Percentiles rank a stretch among this genome's conserved stretches.
Evolutionary conservation across 2,113 vertebrate genomes (phyloP).

Genomic region (Anguilla japonica): DNA sequence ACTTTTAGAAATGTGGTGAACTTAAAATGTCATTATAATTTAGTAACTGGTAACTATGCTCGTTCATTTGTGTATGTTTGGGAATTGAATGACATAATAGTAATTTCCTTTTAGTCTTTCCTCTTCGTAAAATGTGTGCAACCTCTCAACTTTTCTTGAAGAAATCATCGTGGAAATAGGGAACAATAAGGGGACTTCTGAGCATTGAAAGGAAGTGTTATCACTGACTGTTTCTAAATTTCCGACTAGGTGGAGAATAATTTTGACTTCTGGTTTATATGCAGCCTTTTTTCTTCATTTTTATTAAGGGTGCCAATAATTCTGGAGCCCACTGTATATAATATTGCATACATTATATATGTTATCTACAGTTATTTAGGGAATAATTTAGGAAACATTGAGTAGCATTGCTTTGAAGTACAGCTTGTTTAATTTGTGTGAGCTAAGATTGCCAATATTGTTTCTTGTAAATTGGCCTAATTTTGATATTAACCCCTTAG

Average conservation of each 20-base stretch:
- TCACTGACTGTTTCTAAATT: neutral
- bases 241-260: neutral
- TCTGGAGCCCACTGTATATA: too few species aligned
- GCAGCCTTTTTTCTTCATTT: too few species aligned
- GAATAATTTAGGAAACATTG: too few species aligned
- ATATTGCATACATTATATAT: too few species aligned
- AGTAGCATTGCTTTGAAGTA: too few species aligned
- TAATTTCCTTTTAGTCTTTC: neutral
- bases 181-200: neutral
- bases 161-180: neutral
- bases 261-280: neutral
- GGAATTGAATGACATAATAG: neutral
- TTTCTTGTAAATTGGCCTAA: too few species aligned
- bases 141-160: neutral
- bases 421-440: too few species aligned
- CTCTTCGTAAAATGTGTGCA: neutral
- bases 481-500: too few species aligned
- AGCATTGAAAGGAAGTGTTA: neutral
- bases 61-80: neutral
- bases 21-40: neutral
- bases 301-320: too few species aligned
- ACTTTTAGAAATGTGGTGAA: neutral
- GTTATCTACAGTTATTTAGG: too few species aligned
- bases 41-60: neutral
- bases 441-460: too few species aligned